Evolutionary conservation across 2,888 invertebrate species (phyloP).

Genomic region (Omphaloscelis lunosa): DNA sequence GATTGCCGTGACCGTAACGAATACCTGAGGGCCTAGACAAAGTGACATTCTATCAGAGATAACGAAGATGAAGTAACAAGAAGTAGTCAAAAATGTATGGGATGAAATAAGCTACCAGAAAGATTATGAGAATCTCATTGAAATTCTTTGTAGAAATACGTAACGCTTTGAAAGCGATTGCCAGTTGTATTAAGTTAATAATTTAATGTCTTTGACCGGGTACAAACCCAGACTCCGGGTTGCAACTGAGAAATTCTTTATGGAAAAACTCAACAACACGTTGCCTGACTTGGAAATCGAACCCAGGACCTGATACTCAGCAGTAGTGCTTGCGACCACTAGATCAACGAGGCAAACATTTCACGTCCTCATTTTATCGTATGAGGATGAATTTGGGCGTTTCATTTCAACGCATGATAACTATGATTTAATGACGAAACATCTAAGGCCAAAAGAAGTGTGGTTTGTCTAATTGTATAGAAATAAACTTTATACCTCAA

Average conservation of each 20-base stretch:
- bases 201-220: background rate
- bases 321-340: background rate
- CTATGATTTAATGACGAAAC: background rate
- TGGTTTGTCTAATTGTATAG: background rate
- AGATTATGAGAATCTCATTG: too few species aligned
- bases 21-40: too few species aligned
- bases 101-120: too few species aligned
- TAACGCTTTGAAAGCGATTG: too few species aligned
- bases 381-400: background rate
- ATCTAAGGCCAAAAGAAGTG: background rate
- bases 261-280: background rate
- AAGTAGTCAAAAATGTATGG: too few species aligned
- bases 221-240: background rate
- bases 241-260: background rate
- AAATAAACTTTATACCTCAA: conserved; percentile 92
- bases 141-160: too few species aligned
- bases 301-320: background rate
- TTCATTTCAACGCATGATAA: background rate
- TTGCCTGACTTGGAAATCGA: background rate
- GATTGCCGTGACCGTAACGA: too few species aligned
- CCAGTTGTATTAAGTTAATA: too few species aligned
- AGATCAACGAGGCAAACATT: background rate
- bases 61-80: too few species aligned
- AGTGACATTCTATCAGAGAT: too few species aligned
- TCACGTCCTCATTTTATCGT: background rate